Evolutionary conservation across 2,888 invertebrate genomes (phyloP).

Genomic region (Oscheius myriophilus): DNA sequence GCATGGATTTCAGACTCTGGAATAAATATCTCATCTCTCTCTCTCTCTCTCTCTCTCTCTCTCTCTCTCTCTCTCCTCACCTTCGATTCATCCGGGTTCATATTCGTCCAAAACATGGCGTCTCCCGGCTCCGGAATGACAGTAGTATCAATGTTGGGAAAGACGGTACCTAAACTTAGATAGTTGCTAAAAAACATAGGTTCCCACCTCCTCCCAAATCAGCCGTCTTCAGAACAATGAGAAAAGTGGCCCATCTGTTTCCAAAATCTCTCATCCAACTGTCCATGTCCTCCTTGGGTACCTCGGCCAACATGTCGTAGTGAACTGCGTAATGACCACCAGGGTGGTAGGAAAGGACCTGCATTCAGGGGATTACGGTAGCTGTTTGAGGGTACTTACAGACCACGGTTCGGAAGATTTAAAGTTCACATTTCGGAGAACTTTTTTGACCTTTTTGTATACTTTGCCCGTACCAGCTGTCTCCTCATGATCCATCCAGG

Average conservation of each 20-base stretch:
- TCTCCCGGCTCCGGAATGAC: conserved; percentile 57
- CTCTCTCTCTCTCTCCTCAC: neutral
- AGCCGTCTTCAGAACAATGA: conserved; percentile 48
- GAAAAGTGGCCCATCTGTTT: conserved; percentile 58
- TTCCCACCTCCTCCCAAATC: conserved; percentile 38
- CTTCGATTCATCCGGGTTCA: conserved; percentile 30
- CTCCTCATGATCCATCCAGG: conserved; percentile 44
- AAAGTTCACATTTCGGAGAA: conserved; percentile 32
- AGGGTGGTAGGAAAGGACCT: conserved; percentile 50
- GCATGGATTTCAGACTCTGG: conserved; percentile 26
- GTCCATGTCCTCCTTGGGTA: conserved; percentile 29
- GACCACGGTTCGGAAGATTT: conserved; percentile 31
- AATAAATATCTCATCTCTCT: neutral
- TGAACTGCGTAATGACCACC: conserved; percentile 62
- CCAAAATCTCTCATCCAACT: conserved; percentile 44
- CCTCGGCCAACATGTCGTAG: conserved; percentile 42
- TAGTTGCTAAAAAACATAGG: neutral
- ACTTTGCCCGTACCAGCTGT: conserved; percentile 2
- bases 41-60: neutral
- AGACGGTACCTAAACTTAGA: conserved; percentile 55
- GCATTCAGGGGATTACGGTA: conserved; percentile 11
- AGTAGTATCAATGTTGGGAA: conserved; percentile 43
- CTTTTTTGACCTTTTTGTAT: conserved; percentile 16
- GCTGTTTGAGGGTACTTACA: conserved; percentile 13
- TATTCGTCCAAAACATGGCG: conserved; percentile 62